Evolutionary conservation across 2,113 vertebrate species (phyloP).

Genomic region (Mohoua ochrocephala): DNA sequence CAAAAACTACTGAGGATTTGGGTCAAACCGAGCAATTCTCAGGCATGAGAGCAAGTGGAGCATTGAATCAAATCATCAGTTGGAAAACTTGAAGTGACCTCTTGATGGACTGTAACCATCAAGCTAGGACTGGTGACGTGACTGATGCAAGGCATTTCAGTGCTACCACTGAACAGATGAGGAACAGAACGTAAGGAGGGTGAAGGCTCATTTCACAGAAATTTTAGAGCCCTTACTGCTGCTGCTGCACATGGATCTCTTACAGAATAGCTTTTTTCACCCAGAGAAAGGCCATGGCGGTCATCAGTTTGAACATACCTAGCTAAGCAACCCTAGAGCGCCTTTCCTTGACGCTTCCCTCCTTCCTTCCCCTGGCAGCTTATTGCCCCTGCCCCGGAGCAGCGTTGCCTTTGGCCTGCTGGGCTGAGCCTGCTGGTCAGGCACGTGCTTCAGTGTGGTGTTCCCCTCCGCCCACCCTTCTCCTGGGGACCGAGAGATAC

Average conservation of each 20-base stretch:
- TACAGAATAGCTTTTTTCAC: neutral
- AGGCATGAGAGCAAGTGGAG: neutral
- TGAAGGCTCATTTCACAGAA: neutral
- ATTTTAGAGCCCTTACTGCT: neutral
- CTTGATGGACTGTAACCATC: neutral
- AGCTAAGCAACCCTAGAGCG: neutral
- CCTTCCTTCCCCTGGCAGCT: neutral
- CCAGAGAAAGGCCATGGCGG: neutral
- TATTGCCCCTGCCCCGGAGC: neutral
- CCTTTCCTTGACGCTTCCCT: neutral
- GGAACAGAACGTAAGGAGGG: neutral
- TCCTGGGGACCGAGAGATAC: neutral
- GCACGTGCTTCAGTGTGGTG: neutral
- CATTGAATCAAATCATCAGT: neutral
- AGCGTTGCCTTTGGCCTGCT: fast-evolving
- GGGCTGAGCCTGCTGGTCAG: neutral
- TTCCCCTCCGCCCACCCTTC: neutral
- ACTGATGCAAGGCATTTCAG: neutral
- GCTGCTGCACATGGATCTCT: neutral
- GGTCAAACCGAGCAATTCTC: neutral
- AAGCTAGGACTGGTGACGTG: neutral
- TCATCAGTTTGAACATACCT: neutral
- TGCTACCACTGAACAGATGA: neutral
- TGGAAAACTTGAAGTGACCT: neutral
- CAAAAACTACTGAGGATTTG: neutral